Conservation (phyloP, 2,797 vertebrate genomes). For the Harpagifer antarcticus region DNA sequence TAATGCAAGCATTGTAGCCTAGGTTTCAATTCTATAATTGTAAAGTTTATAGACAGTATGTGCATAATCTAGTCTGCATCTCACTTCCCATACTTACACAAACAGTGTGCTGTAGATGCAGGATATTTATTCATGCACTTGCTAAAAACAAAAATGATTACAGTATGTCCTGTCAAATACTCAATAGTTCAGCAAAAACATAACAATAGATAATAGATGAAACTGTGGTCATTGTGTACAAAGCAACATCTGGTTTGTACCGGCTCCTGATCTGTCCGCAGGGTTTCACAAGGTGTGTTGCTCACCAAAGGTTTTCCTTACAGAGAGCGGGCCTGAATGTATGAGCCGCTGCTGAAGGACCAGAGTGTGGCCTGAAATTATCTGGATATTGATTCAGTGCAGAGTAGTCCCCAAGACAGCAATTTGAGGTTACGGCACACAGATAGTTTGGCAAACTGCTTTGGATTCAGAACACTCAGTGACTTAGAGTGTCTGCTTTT, state of each 20-base stretch:
- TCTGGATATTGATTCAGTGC: constrained; percentile 80
- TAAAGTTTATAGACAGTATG: background rate
- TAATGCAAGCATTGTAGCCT: background rate
- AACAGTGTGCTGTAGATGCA: background rate
- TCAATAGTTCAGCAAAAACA: constrained; percentile 11
- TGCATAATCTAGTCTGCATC: background rate
- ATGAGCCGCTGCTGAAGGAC: constrained; percentile 67
- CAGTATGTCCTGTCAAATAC: background rate
- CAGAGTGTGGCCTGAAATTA: constrained; percentile 77
- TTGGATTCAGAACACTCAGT: constrained; percentile 53
- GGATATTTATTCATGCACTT: background rate
- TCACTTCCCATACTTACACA: background rate
- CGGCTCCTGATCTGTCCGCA: constrained; percentile 32
- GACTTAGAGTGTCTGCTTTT: constrained; percentile 48
- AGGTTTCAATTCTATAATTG: background rate
- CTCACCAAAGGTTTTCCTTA: constrained; percentile 62
- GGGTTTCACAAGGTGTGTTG: constrained; percentile 54
- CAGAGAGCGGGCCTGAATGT: constrained; percentile 60
- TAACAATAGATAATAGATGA: constrained; percentile 5
- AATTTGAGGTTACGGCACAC: constrained; percentile 65
- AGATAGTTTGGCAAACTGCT: constrained; percentile 55
- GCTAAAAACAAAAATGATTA: background rate
- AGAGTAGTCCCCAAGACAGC: constrained; percentile 68
- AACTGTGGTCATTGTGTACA: constrained; percentile 25
- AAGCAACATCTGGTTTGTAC: constrained; percentile 38